A percentile compares a stretch with the other conserved stretches of the same genome.
phyloP scores from a whole-genome alignment of 2,113 vertebrate species.

The Meleagris gallopavo region DNA sequence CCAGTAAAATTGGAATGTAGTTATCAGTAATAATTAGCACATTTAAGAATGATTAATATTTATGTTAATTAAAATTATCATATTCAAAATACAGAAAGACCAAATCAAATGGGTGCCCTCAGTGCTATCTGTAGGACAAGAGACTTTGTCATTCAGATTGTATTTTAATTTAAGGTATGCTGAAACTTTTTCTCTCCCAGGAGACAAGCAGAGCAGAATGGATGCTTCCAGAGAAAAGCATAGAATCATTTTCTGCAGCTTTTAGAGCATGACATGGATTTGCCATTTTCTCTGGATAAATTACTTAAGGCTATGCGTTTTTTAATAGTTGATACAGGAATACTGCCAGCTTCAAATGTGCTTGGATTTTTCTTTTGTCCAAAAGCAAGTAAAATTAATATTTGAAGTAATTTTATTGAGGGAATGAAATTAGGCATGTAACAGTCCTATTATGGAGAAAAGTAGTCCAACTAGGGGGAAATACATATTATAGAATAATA shows the following conservation, averaged over 20 bases:
- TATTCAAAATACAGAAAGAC: constrained; percentile 21
- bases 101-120: background rate
- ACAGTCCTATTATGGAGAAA: background rate
- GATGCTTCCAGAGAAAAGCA: background rate
- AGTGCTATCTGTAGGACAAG: background rate
- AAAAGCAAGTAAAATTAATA: background rate
- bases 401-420: background rate
- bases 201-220: background rate
- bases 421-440: background rate
- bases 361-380: background rate
- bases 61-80: constrained; percentile 48
- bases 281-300: background rate
- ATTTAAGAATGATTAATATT: constrained; percentile 42
- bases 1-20: background rate
- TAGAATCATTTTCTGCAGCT: background rate
- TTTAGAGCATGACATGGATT: background rate
- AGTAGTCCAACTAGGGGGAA: background rate
- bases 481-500: background rate
- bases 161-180: background rate
- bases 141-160: background rate
- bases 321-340: background rate
- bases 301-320: background rate
- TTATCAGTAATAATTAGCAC: constrained; percentile 43
- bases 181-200: background rate
- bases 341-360: background rate